phyloP scores from a whole-genome alignment of 2,113 vertebrate species.

The Phocoena sinus region DNA sequence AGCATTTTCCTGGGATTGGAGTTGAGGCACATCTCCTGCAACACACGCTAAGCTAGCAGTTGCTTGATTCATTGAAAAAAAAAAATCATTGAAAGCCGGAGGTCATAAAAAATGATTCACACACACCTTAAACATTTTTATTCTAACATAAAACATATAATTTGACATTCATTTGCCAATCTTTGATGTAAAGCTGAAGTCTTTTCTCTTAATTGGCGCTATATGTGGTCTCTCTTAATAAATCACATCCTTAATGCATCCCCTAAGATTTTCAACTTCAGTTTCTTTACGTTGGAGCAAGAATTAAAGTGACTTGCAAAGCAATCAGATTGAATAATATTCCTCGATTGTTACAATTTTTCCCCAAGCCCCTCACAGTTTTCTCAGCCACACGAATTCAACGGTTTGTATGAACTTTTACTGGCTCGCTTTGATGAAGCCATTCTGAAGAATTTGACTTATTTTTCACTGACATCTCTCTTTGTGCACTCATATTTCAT shows the following conservation, averaged over 20 bases:
- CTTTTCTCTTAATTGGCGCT: slow-evolving; percentile 59
- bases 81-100: background rate
- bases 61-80: slow-evolving; percentile 15
- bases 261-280: slow-evolving; percentile 8
- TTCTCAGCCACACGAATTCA: background rate
- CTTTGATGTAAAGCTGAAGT: slow-evolving; percentile 38
- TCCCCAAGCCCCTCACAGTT: background rate
- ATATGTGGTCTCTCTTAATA: slow-evolving; percentile 37
- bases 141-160: slow-evolving; percentile 60
- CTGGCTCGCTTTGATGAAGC: background rate
- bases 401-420: background rate
- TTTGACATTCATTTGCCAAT: slow-evolving; percentile 58
- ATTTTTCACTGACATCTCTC: background rate
- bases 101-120: slow-evolving; percentile 59
- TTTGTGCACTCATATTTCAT: background rate
- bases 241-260: slow-evolving; percentile 32
- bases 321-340: slow-evolving; percentile 7
- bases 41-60: background rate
- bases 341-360: background rate
- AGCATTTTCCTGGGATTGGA: background rate
- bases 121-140: slow-evolving; percentile 19
- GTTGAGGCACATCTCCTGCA: background rate
- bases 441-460: background rate
- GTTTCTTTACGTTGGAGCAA: slow-evolving; percentile 45
- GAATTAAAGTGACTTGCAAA: slow-evolving; percentile 41